Evolutionary conservation across 2,888 invertebrate genomes (phyloP), one percentile per base, ranked within the genome.

Genomic region (Tachina grossa): DNA sequence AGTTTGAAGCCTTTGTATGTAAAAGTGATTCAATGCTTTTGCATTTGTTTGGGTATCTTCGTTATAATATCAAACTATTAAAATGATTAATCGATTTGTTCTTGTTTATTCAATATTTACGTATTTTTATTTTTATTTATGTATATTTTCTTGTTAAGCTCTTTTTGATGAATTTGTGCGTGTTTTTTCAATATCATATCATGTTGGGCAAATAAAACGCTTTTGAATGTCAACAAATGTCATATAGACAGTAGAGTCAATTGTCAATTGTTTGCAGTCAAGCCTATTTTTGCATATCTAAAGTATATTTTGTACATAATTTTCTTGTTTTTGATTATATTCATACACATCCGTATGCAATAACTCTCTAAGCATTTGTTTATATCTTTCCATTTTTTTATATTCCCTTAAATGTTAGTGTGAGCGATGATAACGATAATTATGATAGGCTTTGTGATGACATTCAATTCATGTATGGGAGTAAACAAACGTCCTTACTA

Each of bases 51-150:
- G 19, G 16, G 13, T 16, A 49, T 22, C 51, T 14, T 51, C 41
- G 59, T 16, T 74, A 63, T 63, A 55, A 53, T 63, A 71, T 57
- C 75, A 57, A 76, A 76, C 84, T 66, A 76, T 79, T 81, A 83
- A 86, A 83, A 85, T 87, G 87, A 87, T 87, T 87, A 87, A 87
- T 87, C 86, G 87, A 85, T 87, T 87, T 87, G 85, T 87, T 87
- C 87, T 87, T 87, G 86, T 80, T 69, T 72, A 71, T 71, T 80
- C 63, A 78, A 74, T 75, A 69, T 76, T 71, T 71, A 6, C 8
- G 31, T 75, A 72, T 41, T 75, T 69, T 49, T 61, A 8, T 53
- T 11, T 63, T 55, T 59, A 31, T 47, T 39, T 61, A 8, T 53
- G 8, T 63, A 49, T 59, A 31, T 47, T 39, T 65, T 16, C 51